Base-by-base conservation (phyloP, 2,113 vertebrate species). In the Etheostoma spectabile region DNA sequence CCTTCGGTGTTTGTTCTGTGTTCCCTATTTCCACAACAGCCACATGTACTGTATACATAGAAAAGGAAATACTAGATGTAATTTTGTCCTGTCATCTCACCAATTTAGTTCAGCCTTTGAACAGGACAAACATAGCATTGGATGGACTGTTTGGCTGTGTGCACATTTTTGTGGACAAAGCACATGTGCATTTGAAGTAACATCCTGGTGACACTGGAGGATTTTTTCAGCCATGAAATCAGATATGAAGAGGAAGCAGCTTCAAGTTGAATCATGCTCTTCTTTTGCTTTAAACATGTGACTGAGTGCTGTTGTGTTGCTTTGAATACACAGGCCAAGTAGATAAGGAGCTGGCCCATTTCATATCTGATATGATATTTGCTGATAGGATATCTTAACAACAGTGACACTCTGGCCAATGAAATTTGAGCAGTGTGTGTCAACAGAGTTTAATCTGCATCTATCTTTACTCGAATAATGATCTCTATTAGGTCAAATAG, bases 401-500 rank as follows among this genome's bases (percentile, higher is more conserved):
- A 66, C 45, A 46, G 62, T 59, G 46, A 63, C 42, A 38, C 65
- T 57, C 53, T 35, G 12, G 60, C 60, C 38, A 13, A 27, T 69
- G 80, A 80, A 61, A 88, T 52, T 0, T 51, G 72, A 88, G 62
- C 38, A 33, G 62, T 2, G 10, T 5, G 35, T 55, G 45, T 82
- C 35, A 49, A 27, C 61, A 65, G 30, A 30, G 30, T 60, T 85
- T 84, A 45, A 71, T 62, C 60, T 71, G 55, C 57, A 60, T 45
- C 71, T 83, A 73, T 85, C 83, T 77, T 80, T 80, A 76, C 11
- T 35, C 3, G 0, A 22, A 60, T 62, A 35, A 66, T 55, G 24
- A 80, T 13, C 64, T 51, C 2, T 65, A 21, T 78, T 14, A 70
- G 67, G 78, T 80, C 51, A 65, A 49, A 83, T 42, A 11, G 38